Base-by-base conservation (phyloP, 2,113 vertebrate genomes). In the Neogobius melanostomus region DNA sequence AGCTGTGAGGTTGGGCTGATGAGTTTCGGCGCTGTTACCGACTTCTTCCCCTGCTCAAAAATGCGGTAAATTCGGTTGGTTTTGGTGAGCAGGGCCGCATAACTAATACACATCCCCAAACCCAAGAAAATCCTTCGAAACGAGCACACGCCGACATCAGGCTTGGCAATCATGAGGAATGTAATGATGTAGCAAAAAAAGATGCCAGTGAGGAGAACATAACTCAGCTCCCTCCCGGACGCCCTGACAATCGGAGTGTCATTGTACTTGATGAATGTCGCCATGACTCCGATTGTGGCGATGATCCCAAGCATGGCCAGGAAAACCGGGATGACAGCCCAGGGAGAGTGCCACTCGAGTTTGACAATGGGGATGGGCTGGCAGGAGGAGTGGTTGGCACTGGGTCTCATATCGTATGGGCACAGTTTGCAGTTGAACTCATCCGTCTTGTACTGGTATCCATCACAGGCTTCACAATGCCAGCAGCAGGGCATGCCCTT, bases 141-240 rank as follows among this genome's bases (percentile, higher is more conserved):
- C 10, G 97, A 97, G 79, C 97, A 99, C 5, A 99, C 95, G 0
- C 94, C 95, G 0, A 95, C 91, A 1, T 97, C 94, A 0, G 97
- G 97, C 70, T 96, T 95, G 79, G 96, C 96, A 6, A 99, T 98
- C 97, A 99, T 98, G 56, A 99, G 92, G 80, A 99, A 99, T 0
- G 97, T 99, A 90, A 98, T 98, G 71, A 97, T 95, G 83, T 99
- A 99, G 79, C 97, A 99, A 0, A 99, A 92, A 68, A 99, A 99
- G 64, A 99, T 98, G 45, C 97, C 97, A 0, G 95, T 97, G 15
- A 99, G 80, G 8, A 99, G 93, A 2, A 98, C 96, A 0, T 99
- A 99, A 79, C 97, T 99, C 81, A 99, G 94, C 67, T 99, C 97
- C 44, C 97, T 78, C 28, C 97, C 96, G 0, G 97, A 97, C 0